A percentile compares a stretch with the other conserved stretches of the same genome.
Evolutionary conservation across 1,140 invertebrate genomes (phyloP).

Genomic region (Chymomyza costata): DNA sequence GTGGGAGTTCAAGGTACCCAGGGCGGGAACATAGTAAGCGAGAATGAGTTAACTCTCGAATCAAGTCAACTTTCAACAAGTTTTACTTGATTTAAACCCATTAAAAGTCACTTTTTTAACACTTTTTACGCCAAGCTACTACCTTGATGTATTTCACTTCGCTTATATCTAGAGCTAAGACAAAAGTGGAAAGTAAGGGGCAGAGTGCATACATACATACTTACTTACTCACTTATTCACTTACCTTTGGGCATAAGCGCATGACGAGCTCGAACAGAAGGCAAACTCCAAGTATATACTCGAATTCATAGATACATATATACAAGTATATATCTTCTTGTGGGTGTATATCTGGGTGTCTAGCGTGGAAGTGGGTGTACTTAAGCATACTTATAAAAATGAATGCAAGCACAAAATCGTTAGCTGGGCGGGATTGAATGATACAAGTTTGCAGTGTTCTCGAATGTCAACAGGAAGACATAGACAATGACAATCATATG

Average conservation of each 20-base stretch:
- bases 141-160: conserved; percentile 31
- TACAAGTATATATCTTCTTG: no score
- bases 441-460: no score
- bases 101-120: conserved; percentile 73
- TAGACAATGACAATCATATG: conserved; percentile 70
- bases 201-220: no score
- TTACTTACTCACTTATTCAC: no score
- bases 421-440: conserved; percentile 32
- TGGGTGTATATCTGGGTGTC: no score
- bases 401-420: conserved; percentile 46
- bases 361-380: no score
- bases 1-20: background rate
- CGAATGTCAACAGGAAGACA: conserved; percentile 32
- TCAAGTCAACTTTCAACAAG: conserved; percentile 72
- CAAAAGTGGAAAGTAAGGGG: background rate
- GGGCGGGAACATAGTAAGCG: background rate
- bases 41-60: conserved; percentile 34
- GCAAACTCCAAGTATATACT: no score
- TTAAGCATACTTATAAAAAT: conserved; percentile 34
- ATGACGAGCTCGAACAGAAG: no score
- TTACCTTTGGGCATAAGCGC: no score
- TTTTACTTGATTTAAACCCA: conserved; percentile 73
- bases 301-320: no score
- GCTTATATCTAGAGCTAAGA: background rate
- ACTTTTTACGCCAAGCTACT: conserved; percentile 46